Percentiles rank a stretch among this genome's conserved stretches.
phyloP scores from a whole-genome alignment of 2,888 invertebrate species.

The Aspidiotus rigidus region DNA sequence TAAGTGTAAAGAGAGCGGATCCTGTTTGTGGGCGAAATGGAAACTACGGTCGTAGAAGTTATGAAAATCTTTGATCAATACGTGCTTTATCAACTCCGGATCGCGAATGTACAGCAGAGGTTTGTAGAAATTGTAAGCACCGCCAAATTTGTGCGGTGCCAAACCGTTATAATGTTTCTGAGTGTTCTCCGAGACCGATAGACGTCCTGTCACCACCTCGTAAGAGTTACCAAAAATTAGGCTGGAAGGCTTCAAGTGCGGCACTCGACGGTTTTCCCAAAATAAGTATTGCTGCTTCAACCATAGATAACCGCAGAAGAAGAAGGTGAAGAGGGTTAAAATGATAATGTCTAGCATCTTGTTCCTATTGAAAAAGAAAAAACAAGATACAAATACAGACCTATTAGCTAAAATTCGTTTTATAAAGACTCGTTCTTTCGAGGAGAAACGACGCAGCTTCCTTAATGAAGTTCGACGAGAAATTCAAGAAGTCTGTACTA shows the following conservation, averaged over 20 bases:
- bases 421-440: too few relatives aligned
- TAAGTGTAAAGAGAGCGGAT: slow-evolving; percentile 43
- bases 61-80: slow-evolving; percentile 47
- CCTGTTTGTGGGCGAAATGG: slow-evolving; percentile 40
- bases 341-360: slow-evolving; percentile 3
- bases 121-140: slow-evolving; percentile 46
- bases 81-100: slow-evolving; percentile 46
- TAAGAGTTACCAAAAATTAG: slow-evolving; percentile 16
- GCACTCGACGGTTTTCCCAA: slow-evolving; percentile 17
- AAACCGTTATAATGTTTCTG: slow-evolving; percentile 11
- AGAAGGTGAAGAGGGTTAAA: background rate
- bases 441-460: too few relatives aligned
- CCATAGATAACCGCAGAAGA: background rate
- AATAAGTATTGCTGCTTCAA: slow-evolving; percentile 11
- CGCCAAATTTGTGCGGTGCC: slow-evolving; percentile 40
- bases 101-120: slow-evolving; percentile 46
- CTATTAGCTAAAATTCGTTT: too few relatives aligned
- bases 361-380: too few relatives aligned
- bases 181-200: slow-evolving; percentile 10
- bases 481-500: too few relatives aligned
- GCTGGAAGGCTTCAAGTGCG: slow-evolving; percentile 8
- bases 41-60: slow-evolving; percentile 46
- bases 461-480: too few relatives aligned
- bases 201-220: slow-evolving; percentile 1
- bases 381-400: too few relatives aligned